Evolutionary conservation across 2,888 invertebrate genomes (phyloP), one percentile per base, ranked within the genome.

Genomic region (Lottia gigantea): DNA sequence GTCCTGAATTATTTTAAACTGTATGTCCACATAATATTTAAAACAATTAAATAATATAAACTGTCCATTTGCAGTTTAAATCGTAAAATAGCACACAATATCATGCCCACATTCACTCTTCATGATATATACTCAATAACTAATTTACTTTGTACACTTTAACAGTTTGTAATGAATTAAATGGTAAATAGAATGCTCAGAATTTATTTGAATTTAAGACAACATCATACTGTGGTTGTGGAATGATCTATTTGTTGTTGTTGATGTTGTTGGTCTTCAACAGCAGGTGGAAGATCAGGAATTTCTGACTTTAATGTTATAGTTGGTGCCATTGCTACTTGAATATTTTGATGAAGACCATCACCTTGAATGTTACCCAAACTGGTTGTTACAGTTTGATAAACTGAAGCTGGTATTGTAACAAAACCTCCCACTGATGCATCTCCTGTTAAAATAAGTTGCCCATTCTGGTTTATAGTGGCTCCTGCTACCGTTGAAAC

Each of bases 321-420:
- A 55, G 72, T 69, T 3, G 85, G 83, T 45, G 86, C 82, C 86
- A 87, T 85, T 46, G 85, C 82, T 70, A 87, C 83, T 73, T 87
- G 85, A 15, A 80, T 71, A 11, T 74, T 61, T 71, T 47, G 25
- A 23, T 62, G 47, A 12, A 11, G 55, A 67, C 72, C 69, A 66
- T 74, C 73, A 6, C 40, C 11, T 23, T 64, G 68, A 62, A 78
- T 62, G 23, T 71, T 69, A 63, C 68, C 68, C 69, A 78, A 46
- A 67, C 64, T 70, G 40, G 96, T 95, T 16, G 96, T 95, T 92
- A 97, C 96, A 73, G 95, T 95, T 90, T 97, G 97, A 91, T 97
- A 97, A 94, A 97, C 95, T 75, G 95, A 95, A 76, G 97, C 95
- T 70, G 97, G 97, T 83, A 97, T 95, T 70, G 97, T 96, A 88